Evolutionary conservation across 2,113 vertebrate genomes (phyloP), one percentile per base, ranked within the genome.

Genomic region (Macroglossus sobrinus): DNA sequence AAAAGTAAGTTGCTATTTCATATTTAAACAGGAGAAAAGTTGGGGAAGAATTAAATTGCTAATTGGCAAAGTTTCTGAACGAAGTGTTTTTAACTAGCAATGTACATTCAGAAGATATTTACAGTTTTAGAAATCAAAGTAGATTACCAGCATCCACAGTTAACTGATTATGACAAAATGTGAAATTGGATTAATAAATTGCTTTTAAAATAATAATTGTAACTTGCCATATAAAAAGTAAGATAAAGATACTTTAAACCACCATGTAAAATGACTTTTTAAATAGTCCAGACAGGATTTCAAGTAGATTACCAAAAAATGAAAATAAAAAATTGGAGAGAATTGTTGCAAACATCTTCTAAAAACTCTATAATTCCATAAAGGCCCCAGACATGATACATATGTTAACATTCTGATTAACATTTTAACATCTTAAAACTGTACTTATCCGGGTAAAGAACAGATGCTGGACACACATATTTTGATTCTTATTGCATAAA

Each of bases 21-120:
- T n/a, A 59, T 84, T 95, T 88, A 86, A 94, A 72, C 1, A 66
- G 88, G n/a, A 76, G n/a, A 91, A 91, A 88, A 11, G 38, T 63
- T 79, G 55, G 19, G 40, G 88, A 33, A 84, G 47, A 93, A 57
- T 53, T 86, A 82, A 50, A 69, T 28, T 84, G 35, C 19, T 82
- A 75, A 30, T 43, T 45, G n/a, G 9, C 28, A 18, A 96, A 40
- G 6, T 59, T 91, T 47, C 45, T 63, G 15, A 14, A 63, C 30
- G 66, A 74, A 84, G 64, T 19, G 15, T 28, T 91, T 74, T 59
- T 55, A 30, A 33, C 3, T 45, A 84, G 79, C 47, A 91, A 91
- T 59, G 5, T 30, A 30, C 26, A 40, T 2, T 22, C 64, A 89
- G 89, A 38, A 8, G 10, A 18, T 82, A 59, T 1, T 1, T 30